Conservation (phyloP, 2,113 vertebrate genomes). For the Brienomyrus brachyistius region DNA sequence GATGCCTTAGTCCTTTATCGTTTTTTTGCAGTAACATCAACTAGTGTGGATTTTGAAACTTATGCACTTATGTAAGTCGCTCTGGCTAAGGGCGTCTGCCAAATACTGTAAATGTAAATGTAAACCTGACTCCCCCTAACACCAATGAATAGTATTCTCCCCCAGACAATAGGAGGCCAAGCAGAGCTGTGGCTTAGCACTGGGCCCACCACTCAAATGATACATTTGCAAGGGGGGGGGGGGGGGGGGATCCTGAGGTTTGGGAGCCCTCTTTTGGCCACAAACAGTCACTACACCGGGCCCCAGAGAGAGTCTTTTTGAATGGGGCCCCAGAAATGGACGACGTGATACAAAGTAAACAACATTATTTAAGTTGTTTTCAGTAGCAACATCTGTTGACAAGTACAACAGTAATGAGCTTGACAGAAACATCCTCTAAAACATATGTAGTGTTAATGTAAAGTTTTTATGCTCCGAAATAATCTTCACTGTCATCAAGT, state of each 20-base stretch:
- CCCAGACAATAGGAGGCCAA: not conserved
- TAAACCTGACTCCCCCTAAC: not conserved
- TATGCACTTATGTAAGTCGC: too few species aligned
- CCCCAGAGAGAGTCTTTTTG: not conserved
- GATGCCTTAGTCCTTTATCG: not conserved
- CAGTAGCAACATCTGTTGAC: not conserved
- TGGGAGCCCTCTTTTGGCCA: not conserved
- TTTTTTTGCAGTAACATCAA: not conserved
- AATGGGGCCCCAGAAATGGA: not conserved
- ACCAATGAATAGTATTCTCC: not conserved
- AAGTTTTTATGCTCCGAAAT: not conserved
- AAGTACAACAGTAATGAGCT: not conserved
- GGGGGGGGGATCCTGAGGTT: not conserved
- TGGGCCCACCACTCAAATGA: not conserved
- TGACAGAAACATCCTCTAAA: not conserved
- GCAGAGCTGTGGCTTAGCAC: not conserved
- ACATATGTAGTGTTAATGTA: not conserved
- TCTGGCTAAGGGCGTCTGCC: too few species aligned
- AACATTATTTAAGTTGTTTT: not conserved
- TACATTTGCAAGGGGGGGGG: not conserved
- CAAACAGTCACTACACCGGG: not conserved
- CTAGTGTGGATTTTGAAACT: not conserved
- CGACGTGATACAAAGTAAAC: not conserved
- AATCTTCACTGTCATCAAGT: not conserved
- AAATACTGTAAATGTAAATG: too few species aligned